Base-by-base conservation (phyloP, 2,888 invertebrate genomes). In the Pedicia rivosa region DNA sequence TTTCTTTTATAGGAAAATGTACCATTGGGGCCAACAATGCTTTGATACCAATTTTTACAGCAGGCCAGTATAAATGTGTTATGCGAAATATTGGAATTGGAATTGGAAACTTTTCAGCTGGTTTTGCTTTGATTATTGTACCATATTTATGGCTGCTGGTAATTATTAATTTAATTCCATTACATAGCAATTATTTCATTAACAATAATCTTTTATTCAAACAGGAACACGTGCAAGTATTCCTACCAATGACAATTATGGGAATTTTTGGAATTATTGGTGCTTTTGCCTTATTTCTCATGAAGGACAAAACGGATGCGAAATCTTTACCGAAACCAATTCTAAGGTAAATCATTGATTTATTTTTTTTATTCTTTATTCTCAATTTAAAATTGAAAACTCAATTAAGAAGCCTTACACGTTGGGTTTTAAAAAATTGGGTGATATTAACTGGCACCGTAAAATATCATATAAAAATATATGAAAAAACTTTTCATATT, bases 101-200 rank as follows among this genome's bases (percentile, higher is more conserved):
- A 8, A 74, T 76, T 38, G 79, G 78, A 44, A 82, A 83, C 51
- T 68, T 81, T 39, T 68, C 79, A 2, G 77, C 81, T 1, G 79
- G 83, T 12, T 59, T 81, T n/a, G 82, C 77, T 2, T 63, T 83
- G 33, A 78, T 83, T 53, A 61, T 66, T 63, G 78, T 83, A 25
- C 84, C 84, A 2, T 82, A 78, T 54, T 64, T 83, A 48, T 82
- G 80, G 78, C 68, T 73, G 50, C 55, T 80, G 68, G 80, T 81
- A 59, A 71, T 70, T 58, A 25, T 31, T 38, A 30, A 7, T 12
- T 19, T 24, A 14, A 28, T 28, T 14, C 26, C 39, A 9, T n/a
- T 16, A 25, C 14, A 24, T 10, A 24, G 5, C 31, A 30, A 31
- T 36, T 31, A n/a, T 3, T 25, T 13, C 32, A 36, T 29, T 20